Conservation (phyloP, 2,113 vertebrate genomes). For the Tetrax tetrax region DNA sequence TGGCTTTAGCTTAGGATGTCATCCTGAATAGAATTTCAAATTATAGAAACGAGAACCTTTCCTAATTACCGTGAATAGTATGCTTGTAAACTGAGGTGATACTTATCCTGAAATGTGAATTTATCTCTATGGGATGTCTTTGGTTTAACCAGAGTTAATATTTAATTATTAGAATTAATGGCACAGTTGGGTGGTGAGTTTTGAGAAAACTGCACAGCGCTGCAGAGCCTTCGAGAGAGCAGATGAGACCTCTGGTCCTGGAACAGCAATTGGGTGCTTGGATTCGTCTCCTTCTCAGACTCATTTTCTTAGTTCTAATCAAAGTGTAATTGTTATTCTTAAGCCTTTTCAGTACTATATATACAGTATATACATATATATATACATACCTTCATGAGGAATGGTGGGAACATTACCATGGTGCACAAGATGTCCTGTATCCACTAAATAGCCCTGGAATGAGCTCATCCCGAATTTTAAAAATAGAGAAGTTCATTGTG, state of each 20-base stretch:
- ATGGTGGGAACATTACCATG: fast-evolving
- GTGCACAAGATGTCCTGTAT: not conserved
- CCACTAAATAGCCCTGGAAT: not conserved
- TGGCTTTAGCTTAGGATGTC: not conserved
- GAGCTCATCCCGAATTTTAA: not conserved
- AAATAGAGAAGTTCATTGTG: not conserved
- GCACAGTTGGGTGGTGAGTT: not conserved
- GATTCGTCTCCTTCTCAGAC: not conserved
- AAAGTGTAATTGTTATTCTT: not conserved
- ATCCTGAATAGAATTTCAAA: not conserved
- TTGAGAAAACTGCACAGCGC: not conserved
- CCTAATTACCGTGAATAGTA: not conserved
- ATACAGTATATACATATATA: no score
- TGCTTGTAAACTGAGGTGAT: not conserved
- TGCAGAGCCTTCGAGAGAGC: not conserved
- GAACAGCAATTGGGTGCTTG: not conserved
- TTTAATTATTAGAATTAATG: not conserved
- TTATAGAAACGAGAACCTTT: not conserved
- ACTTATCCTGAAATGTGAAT: not conserved
- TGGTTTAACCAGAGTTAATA: not conserved
- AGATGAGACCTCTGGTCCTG: not conserved
- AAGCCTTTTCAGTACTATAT: not conserved
- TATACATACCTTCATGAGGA: not conserved
- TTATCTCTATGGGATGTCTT: not conserved
- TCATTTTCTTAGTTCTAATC: not conserved